phyloP scores from a whole-genome alignment of 2,113 vertebrate species.

The Austrofundulus limnaeus region DNA sequence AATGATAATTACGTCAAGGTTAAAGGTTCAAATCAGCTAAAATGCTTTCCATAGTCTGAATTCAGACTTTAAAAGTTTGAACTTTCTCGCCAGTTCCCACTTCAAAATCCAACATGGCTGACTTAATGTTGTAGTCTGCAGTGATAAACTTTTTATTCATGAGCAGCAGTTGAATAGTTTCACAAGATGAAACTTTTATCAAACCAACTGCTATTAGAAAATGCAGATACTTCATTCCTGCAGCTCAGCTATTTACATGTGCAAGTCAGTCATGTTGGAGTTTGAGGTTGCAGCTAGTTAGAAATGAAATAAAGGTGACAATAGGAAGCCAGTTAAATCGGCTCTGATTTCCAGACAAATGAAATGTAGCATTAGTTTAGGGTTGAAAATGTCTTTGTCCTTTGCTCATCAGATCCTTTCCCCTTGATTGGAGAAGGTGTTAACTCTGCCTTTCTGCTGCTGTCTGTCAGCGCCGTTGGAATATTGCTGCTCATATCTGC shows the following conservation, averaged over 20 bases:
- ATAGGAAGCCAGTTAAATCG: neutral
- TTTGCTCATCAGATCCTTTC: constrained; percentile 84
- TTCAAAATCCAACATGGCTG: neutral
- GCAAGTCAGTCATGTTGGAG: too few species aligned
- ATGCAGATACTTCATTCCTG: too few species aligned
- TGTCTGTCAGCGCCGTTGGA: constrained; percentile 92
- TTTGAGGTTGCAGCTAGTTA: too few species aligned
- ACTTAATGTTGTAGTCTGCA: neutral
- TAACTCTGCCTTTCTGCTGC: constrained; percentile 92
- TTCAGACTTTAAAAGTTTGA: neutral
- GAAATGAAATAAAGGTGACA: too few species aligned
- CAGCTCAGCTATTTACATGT: too few species aligned
- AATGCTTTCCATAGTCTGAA: too few species aligned
- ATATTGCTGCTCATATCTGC: constrained; percentile 94
- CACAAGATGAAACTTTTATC: too few species aligned
- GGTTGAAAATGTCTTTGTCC: constrained; percentile 6
- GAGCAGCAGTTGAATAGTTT: too few species aligned
- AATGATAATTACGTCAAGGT: neutral
- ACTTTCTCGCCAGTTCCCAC: too few species aligned
- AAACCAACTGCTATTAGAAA: too few species aligned
- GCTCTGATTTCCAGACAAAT: too few species aligned
- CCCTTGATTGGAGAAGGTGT: constrained; percentile 95
- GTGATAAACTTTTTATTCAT: neutral
- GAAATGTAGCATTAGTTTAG: neutral
- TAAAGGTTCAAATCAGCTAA: too few species aligned